Base-by-base conservation (phyloP, 1,140 invertebrate genomes). In the Drosophila cardini region DNA sequence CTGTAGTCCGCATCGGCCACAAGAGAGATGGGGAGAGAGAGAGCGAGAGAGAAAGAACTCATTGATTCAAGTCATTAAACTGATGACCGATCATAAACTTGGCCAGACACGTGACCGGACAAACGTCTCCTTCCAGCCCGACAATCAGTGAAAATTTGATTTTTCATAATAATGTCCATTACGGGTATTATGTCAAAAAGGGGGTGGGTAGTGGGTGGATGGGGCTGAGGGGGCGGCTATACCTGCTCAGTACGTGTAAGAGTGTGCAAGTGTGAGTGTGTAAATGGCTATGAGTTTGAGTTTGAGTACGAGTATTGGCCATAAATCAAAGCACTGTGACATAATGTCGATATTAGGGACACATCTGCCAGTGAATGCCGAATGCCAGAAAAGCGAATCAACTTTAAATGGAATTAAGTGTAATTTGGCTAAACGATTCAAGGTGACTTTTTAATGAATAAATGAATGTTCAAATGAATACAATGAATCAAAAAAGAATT, bases 71-170 rank as follows among this genome's bases (percentile, higher is more conserved):
- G 40, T 60, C 68, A 77, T 84, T 84, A 84, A 80, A 70, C 64
- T 73, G 76, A 84, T 84, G 64, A 61, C 67, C 71, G 72, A 83
- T 80, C 76, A 84, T 76, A 70, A 84, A 72, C 76, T 60, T 57
- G 58, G 58, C 34, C 60, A 42, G 56, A 62, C 79, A 74, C 79
- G 74, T 81, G 79, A 82, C 74, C 70, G 38, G 63, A n/a, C 58
- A 52, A 26, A 10, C 11, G 30, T 34, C 15, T 13, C 4, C 36
- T 48, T 8, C 62, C 7, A 15, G 26, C 50, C 15, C 7, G 21
- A 61, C 80, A 83, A 83, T 83, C 80, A 72, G 63, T 84, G 76
- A 46, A 84, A 72, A 76, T 84, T 84, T 84, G 61, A 83, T 84
- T 76, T 83, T 80, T 79, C 72, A 75, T 75, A 70, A 75, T 58